Percentiles rank a stretch among this genome's conserved stretches.
phyloP scores from a whole-genome alignment of 2,113 vertebrate species.

The Ciconia maguari region DNA sequence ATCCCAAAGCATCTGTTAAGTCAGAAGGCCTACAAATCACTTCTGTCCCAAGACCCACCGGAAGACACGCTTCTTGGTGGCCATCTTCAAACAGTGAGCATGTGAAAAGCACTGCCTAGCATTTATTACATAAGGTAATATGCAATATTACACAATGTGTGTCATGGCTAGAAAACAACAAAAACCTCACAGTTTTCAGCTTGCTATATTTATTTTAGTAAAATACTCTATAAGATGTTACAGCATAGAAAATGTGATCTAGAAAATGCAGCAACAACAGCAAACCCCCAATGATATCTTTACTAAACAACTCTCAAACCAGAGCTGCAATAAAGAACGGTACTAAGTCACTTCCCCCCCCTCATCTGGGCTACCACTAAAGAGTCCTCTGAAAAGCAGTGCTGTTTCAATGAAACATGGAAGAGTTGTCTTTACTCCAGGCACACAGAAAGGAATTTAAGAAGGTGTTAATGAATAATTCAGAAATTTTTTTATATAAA shows the following conservation, averaged over 20 bases:
- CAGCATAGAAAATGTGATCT: rapidly evolving
- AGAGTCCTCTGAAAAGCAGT: not conserved
- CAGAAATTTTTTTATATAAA: not conserved
- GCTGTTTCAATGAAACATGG: not conserved
- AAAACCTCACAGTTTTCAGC: not conserved
- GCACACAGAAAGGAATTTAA: not conserved
- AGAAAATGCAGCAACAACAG: not conserved
- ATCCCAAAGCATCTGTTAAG: not conserved
- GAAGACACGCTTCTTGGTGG: rapidly evolving
- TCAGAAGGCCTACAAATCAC: not conserved
- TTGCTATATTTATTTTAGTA: not conserved
- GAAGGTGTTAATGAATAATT: not conserved
- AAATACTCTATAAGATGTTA: not conserved
- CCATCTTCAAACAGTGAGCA: not conserved
- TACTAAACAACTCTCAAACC: not conserved
- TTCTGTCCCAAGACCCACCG: not conserved
- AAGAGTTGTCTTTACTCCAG: not conserved
- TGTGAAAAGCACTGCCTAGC: not conserved
- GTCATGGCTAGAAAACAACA: not conserved
- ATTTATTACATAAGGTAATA: not conserved
- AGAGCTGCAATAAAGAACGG: not conserved
- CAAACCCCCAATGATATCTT: not conserved
- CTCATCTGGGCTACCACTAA: not conserved
- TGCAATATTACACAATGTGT: not conserved
- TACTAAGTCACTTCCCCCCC: not conserved